phyloP scores from a whole-genome alignment of 2,888 invertebrate genomes.

The Gari tellinella region DNA sequence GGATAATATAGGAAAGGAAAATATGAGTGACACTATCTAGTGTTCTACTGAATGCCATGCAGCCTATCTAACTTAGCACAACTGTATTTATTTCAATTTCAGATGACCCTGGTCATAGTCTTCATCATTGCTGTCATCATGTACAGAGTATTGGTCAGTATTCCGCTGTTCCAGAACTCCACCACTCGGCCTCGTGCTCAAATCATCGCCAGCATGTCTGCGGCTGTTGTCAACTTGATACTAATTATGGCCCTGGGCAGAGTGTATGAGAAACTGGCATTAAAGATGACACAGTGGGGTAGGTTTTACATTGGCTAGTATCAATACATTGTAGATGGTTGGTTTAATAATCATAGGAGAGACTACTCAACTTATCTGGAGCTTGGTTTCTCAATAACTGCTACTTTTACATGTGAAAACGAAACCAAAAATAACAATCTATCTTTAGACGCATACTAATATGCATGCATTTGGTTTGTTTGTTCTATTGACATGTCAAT shows the following conservation, averaged over 20 bases:
- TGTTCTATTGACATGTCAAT: no score
- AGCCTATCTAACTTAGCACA: background rate
- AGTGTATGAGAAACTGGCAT: conserved; percentile 86
- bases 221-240: conserved; percentile 86
- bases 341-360: no score
- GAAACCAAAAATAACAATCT: no score
- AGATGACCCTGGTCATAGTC: conserved; percentile 86
- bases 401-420: no score
- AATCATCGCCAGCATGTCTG: conserved; percentile 86
- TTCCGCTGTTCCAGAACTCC: conserved; percentile 86
- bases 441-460: no score
- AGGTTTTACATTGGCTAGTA: no score
- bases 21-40: no score
- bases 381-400: no score
- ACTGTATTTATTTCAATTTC: conserved; percentile 58
- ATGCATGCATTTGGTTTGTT: no score
- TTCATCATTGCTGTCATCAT: conserved; percentile 87
- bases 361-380: no score
- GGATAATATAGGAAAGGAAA: no score
- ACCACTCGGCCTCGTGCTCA: conserved; percentile 84
- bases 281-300: conserved; percentile 87
- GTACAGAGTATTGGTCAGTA: conserved; percentile 86
- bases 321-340: no score
- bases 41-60: background rate
- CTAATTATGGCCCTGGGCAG: conserved; percentile 86